Conservation (phyloP, 2,113 vertebrate species). For the Ammodytes marinus region DNA sequence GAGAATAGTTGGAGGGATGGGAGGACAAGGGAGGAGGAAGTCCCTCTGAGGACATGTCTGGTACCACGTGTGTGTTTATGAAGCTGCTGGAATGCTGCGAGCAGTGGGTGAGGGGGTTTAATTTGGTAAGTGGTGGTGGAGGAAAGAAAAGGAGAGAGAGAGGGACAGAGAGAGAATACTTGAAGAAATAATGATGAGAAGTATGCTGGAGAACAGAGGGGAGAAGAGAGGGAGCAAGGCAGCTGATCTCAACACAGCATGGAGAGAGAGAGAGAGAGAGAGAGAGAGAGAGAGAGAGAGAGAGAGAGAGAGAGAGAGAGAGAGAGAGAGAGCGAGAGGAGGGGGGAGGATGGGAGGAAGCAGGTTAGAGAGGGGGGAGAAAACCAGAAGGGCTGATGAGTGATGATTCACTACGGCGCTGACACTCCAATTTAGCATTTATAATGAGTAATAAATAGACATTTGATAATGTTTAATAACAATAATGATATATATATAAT, state of each 20-base stretch:
- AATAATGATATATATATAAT: too few species aligned
- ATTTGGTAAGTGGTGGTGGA: conserved; percentile 55
- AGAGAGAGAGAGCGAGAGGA: neutral
- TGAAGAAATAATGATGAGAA: conserved; percentile 72
- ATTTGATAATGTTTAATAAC: too few species aligned
- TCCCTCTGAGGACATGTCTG: conserved; percentile 43
- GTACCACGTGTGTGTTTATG: conserved; percentile 66
- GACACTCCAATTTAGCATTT: too few species aligned
- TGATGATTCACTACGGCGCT: too few species aligned
- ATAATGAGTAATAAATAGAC: too few species aligned
- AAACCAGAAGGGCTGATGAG: too few species aligned
- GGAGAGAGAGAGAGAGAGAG: neutral
- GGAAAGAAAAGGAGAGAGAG: neutral
- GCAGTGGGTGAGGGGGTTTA: conserved; percentile 71
- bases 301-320: conserved; percentile 11
- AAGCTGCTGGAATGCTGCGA: conserved; percentile 64
- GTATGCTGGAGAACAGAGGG: conserved; percentile 37
- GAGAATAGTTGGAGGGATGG: conserved; percentile 56
- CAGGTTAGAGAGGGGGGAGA: neutral
- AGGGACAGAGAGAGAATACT: conserved; percentile 46
- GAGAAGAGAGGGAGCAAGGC: neutral
- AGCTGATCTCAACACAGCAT: conserved; percentile 46
- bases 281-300: neutral
- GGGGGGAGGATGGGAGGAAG: too few species aligned
- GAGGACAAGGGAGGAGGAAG: conserved; percentile 59